Evolutionary conservation across 1,140 invertebrate genomes (phyloP).

Genomic region (Paramacrobiotus metropolitanus): DNA sequence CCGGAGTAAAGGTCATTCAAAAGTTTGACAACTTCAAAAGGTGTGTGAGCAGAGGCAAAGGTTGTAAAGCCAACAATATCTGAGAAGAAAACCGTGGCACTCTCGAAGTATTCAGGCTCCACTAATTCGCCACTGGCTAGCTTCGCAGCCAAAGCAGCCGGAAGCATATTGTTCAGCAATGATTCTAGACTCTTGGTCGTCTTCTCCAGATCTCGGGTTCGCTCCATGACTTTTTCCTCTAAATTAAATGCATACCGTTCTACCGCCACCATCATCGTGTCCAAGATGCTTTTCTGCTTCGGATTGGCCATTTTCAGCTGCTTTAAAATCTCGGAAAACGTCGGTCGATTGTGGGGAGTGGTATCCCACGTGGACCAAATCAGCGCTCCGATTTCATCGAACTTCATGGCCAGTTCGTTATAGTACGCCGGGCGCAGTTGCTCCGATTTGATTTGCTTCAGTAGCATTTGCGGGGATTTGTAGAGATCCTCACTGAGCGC

Average conservation of each 20-base stretch:
- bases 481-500: too few relatives aligned
- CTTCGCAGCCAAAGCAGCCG: neutral
- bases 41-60: neutral
- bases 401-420: too few relatives aligned
- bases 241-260: neutral
- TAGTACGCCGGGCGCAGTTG: too few relatives aligned
- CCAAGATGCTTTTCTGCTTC: neutral
- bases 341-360: neutral
- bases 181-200: neutral
- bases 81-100: neutral
- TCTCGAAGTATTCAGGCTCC: neutral
- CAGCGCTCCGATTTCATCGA: neutral
- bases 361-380: neutral
- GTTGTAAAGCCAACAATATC: neutral
- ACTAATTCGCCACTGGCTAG: neutral
- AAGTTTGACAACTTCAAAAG: neutral
- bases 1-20: neutral
- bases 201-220: neutral
- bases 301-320: neutral
- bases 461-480: too few relatives aligned
- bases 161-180: neutral
- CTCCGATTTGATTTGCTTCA: too few relatives aligned
- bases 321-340: neutral
- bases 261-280: neutral
- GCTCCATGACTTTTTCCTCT: neutral